These are phyloP conservation scores for Calidris pugnax DNA, from an alignment of 2,113 vertebrate species.

Conservation along the genomic window DNA sequence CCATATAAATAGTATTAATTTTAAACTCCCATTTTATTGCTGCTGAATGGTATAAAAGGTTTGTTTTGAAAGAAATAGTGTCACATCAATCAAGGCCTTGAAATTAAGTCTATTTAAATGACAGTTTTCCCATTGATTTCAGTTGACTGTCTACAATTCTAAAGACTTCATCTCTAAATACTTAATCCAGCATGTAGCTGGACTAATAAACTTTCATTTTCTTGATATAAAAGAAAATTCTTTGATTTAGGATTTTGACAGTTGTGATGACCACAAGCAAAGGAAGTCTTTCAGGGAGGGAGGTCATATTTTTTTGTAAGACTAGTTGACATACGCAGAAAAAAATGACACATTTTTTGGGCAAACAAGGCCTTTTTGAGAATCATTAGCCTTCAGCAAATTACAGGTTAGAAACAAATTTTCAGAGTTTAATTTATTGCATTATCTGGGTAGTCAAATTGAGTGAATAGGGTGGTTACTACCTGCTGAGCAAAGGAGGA, in stretches of 20 bases:
- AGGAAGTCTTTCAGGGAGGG: neutral
- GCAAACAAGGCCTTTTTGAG: neutral
- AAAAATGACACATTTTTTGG: neutral
- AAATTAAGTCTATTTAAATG: neutral
- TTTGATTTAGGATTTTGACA: neutral
- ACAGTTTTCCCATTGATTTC: neutral
- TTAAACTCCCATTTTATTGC: neutral
- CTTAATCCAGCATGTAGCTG: neutral
- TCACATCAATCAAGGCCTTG: neutral
- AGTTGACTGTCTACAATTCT: neutral
- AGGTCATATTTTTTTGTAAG: neutral
- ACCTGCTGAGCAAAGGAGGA: slow-evolving; percentile 25
- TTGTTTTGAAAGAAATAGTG: slow-evolving; percentile 4
- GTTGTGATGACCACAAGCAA: neutral
- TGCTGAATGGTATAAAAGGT: neutral
- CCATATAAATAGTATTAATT: neutral
- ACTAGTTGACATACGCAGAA: neutral
- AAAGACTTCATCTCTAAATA: neutral
- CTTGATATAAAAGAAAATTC: neutral
- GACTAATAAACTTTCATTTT: neutral
- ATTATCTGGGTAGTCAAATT: slow-evolving; percentile 22
- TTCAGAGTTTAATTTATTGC: slow-evolving; percentile 28
- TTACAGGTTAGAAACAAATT: slow-evolving; percentile 7
- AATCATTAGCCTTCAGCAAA: slow-evolving; percentile 9
- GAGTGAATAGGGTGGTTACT: slow-evolving; percentile 9